Evolutionary conservation across 2,888 invertebrate species (phyloP), one percentile per base, ranked within the genome.

Genomic region (Limnephilus lunatus): DNA sequence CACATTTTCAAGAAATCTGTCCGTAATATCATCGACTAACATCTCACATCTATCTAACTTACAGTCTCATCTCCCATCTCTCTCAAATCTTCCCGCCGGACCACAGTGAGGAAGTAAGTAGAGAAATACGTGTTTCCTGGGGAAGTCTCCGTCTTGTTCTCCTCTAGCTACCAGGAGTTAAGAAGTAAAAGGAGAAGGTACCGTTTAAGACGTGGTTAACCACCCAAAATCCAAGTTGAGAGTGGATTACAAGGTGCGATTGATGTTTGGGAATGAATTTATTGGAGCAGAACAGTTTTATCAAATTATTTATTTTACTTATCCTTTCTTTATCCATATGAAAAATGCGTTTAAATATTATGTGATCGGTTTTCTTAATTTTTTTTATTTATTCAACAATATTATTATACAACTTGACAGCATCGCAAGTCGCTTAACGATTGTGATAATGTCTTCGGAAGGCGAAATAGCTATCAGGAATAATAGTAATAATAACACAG

Each of bases 201-300:
- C 90, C 91, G 86, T 90, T 83, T 91, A 92, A 90, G 90, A 91
- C 91, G 82, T 89, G 90, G 92, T 91, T 91, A 92, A 91, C 91
- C 91, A 53, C 91, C 31, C 90, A 9, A 83, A 25, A 35, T 35
- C 12, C 83, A 25, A 19, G 5, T 35, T 35, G 35, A n/a, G 9
- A 68, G n/a, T 68, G n/a, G 25, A 68, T 68, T 68, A 25, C 68
- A n/a, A 25, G 4, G 25, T 25, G 68, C 19, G 68, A 68, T 68
- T 68, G 25, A n/a, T 25, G 68, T 68, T 25, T n/a, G 25, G 25
- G 2, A 68, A 68, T 7, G 2, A 68, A 68, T 7, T 2, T 1
- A 68, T 68, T n/a, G 11, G 68, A 25, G n/a, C 4, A n/a, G n/a
- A n/a, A 25, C 25, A 5, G 7, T 68, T 15, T 53, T 19, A 53